Evolutionary conservation across 2,797 vertebrate genomes (phyloP).

Genomic region (Chrysolophus pictus): DNA sequence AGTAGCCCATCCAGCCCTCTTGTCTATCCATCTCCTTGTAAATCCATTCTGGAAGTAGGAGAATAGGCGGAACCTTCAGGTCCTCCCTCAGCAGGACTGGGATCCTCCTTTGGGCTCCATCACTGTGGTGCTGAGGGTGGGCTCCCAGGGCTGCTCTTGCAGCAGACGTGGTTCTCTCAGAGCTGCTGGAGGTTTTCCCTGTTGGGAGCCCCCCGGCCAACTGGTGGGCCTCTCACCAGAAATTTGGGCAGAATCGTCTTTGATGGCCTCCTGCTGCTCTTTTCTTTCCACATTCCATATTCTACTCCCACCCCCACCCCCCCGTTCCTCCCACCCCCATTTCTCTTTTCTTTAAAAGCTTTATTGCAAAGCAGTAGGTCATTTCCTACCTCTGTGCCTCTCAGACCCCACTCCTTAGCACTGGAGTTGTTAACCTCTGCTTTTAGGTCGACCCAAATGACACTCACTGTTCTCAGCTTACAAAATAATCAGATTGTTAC

Average conservation of each 20-base stretch:
- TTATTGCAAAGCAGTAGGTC: slow-evolving; percentile 55
- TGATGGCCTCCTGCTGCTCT: slow-evolving; percentile 63
- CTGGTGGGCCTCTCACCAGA: slow-evolving; percentile 46
- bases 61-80: background rate
- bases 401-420: background rate
- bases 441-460: background rate
- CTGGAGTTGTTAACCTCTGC: background rate
- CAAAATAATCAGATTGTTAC: background rate
- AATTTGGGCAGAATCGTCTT: slow-evolving; percentile 62
- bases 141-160: background rate
- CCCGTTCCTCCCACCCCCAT: background rate
- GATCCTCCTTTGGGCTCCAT: background rate
- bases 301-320: background rate
- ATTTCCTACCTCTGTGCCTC: slow-evolving; percentile 33
- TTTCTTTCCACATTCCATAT: slow-evolving; percentile 21
- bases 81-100: background rate
- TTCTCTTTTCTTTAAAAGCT: slow-evolving; percentile 47
- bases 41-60: slow-evolving; percentile 34
- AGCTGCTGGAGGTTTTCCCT: background rate
- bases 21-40: slow-evolving; percentile 18
- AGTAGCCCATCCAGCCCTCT: slow-evolving; percentile 33
- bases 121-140: fast-evolving
- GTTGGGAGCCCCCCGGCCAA: background rate
- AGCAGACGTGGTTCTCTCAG: background rate
- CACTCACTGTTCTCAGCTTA: background rate